Conservation (phyloP, 2,888 invertebrate species). For the Lasioglossum figueresi region DNA sequence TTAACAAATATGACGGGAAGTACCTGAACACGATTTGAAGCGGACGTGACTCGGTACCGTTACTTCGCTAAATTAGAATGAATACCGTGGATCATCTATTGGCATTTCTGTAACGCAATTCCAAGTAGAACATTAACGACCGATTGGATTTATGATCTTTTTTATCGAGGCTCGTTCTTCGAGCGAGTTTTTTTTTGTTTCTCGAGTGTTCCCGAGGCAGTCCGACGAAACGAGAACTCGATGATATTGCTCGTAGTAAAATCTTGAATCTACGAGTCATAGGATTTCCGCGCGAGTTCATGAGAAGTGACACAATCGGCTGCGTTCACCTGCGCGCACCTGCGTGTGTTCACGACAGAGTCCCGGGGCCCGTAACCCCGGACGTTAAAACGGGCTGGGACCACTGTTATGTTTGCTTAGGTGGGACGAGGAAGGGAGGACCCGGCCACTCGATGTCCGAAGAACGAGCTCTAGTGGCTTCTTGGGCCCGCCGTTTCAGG, state of each 20-base stretch:
- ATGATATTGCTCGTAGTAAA: neutral
- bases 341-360: conserved; percentile 63
- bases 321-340: conserved; percentile 63
- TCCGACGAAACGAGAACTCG: neutral
- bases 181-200: neutral
- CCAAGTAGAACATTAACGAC: neutral
- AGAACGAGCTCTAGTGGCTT: conserved; percentile 65
- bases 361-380: conserved; percentile 60
- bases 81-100: neutral
- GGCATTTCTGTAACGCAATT: neutral
- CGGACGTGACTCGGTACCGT: neutral
- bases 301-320: conserved; percentile 35
- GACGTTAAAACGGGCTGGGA: conserved; percentile 60
- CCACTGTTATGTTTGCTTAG: conserved; percentile 69
- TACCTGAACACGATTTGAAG: neutral
- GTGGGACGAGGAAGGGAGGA: conserved; percentile 63
- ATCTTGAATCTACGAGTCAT: neutral
- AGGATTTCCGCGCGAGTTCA: conserved; percentile 28
- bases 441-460: conserved; percentile 66
- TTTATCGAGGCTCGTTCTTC: neutral
- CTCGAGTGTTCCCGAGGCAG: neutral
- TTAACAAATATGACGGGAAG: neutral
- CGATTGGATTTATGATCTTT: neutral
- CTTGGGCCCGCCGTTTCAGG: conserved; percentile 61
- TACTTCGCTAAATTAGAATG: neutral